Base-by-base conservation (phyloP, 2,113 vertebrate genomes). In the Narcine bancroftii region DNA sequence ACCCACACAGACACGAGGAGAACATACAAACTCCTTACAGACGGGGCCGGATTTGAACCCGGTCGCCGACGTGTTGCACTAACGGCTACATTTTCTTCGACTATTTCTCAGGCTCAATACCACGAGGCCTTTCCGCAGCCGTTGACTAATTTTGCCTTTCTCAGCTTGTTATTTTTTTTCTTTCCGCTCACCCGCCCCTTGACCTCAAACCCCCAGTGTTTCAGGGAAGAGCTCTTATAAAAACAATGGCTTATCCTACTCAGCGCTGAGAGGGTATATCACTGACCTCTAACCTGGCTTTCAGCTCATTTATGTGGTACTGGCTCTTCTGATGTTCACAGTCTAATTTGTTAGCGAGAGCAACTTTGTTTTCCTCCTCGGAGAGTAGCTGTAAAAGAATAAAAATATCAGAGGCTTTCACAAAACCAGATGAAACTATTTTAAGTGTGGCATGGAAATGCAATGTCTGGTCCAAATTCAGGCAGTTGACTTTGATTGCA, bases 231-330 rank as follows among this genome's bases (percentile, higher is more conserved):
- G 47, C 0, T 92, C 53, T 0, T 63, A 76, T 75, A 85, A 56
- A 73, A 72, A 47, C 79, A 53, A 36, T 29, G 75, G n/a, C 0
- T n/a, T n/a, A 19, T 92, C 87, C 29, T 36, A n/a, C 72, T 94
- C 92, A 92, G 15, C 63, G 36, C 6, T 33, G 15, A 0, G 4
- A 47, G 0, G 42, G 0, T 29, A 93, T 56, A 75, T 0, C 60
- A 93, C 93, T 75, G 89, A 93, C 93, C 91, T 93, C 85, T 85
- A n/a, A 9, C 65, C 85, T 45, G 45, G 75, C 42, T 92, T 56
- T 73, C 0, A 21, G 63, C 53, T 69, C 91, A 2, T 7, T 6
- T 10, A 26, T 3, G 0, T 92, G 92, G 47, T 0, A 66, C n/a
- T 92, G 92, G 24, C 93, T 93, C 83, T 75, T 93, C 19, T 39